Evolutionary conservation across 2,888 invertebrate genomes (phyloP).

Genomic region (Phorcus lineatus): DNA sequence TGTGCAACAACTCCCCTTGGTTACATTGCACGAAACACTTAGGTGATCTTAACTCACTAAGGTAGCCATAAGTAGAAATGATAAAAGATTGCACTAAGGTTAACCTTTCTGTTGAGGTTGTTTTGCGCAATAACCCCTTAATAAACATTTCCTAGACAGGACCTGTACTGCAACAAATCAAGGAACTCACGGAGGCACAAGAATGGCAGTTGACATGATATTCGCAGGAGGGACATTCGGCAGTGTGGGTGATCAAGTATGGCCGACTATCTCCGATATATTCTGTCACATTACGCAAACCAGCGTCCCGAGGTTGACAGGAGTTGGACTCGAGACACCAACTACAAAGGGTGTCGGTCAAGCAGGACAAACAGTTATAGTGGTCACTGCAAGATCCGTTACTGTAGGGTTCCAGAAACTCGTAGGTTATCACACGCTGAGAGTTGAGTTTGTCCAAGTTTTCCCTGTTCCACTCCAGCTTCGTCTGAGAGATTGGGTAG

Average conservation of each 20-base stretch:
- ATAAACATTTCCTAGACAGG: too few species aligned
- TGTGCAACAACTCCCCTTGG: too few species aligned
- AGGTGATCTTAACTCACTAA: too few species aligned
- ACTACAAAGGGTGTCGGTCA: slow-evolving; percentile 91
- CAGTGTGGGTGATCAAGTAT: slow-evolving; percentile 87
- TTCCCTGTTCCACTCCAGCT: slow-evolving; percentile 62
- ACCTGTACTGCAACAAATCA: background rate
- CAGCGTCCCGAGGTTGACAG: background rate
- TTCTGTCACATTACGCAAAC: slow-evolving; percentile 30
- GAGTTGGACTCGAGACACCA: slow-evolving; percentile 83
- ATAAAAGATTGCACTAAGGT: too few species aligned
- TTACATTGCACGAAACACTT: too few species aligned
- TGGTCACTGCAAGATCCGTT: slow-evolving; percentile 82
- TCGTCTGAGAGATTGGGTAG: slow-evolving; percentile 47
- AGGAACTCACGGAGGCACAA: slow-evolving; percentile 83
- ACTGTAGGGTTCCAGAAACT: slow-evolving; percentile 87
- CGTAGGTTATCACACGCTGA: slow-evolving; percentile 60
- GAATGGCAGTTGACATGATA: slow-evolving; percentile 92
- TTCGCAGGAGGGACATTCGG: slow-evolving; percentile 90
- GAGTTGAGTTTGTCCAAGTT: slow-evolving; percentile 21
- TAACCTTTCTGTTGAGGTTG: too few species aligned
- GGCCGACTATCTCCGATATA: slow-evolving; percentile 34
- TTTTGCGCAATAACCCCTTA: too few species aligned
- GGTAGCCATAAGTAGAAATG: too few species aligned
- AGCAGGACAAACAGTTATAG: slow-evolving; percentile 89